Evolutionary conservation across 2,113 vertebrate genomes (phyloP), one percentile per base, ranked within the genome.

Genomic region (Trogon surrucura): DNA sequence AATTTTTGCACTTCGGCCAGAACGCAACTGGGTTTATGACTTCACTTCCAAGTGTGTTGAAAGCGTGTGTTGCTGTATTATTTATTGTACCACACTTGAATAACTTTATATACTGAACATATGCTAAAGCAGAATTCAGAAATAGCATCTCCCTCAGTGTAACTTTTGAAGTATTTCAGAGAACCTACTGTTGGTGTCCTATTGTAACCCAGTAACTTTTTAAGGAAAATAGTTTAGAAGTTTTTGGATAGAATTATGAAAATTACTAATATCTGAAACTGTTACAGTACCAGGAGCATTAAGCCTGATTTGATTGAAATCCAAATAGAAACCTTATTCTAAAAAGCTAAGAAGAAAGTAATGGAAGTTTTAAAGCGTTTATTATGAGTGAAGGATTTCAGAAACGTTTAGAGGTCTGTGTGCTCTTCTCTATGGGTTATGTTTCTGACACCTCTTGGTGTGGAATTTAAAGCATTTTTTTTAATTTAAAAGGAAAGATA

Each of bases 31-130:
- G 30, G 93, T 92, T 96, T 91, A 87, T 91, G 51, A 34, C 90
- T 95, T 61, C 11, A 11, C 21, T 96, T 84, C 80, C 74, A 53
- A 93, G 87, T 41, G 92, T 92, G 88, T 77, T 96, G 94, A 97
- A 92, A 95, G 73, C 44, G 3, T 80, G 27, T 48, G 75, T 91
- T 90, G 67, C 60, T 10, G 3, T 34, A 30, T 79, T 85, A 80
- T 92, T 91, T 89, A 93, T 82, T 91, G 51, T 69, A 36, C 57
- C 50, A 69, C 34, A 61, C 79, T 88, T 83, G 70, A 54, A 79
- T 75, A 62, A 86, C 71, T 89, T 85, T n/a, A 69, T 80, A 60
- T 61, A 48, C 36, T 27, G 36, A 95, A 69, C 75, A 80, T 71
- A 81, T 80, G 84, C 87, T 79, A 11, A 53, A 36, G 60, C 80